Percentiles rank a stretch among this genome's conserved stretches.
These are phyloP conservation scores for Natrix natrix DNA, from an alignment of 2,797 vertebrate genomes.

Conservation along the genomic window DNA sequence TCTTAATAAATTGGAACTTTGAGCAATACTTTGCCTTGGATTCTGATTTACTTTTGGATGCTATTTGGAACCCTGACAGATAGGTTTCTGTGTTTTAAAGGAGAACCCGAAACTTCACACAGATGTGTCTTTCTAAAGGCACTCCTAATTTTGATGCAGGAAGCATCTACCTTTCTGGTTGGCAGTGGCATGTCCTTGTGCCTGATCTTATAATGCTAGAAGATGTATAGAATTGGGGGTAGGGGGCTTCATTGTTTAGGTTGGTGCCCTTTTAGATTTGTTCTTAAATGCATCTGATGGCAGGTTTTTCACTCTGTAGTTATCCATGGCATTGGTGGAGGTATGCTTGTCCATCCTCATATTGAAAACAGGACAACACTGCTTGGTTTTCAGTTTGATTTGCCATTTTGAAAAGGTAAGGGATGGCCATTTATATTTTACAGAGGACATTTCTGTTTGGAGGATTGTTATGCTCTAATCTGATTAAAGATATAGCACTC, in stretches of 20 bases:
- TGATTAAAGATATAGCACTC: background rate
- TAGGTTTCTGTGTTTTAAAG: constrained; percentile 54
- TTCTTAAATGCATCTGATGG: background rate
- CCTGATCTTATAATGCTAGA: background rate
- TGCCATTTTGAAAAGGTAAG: background rate
- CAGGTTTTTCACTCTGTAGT: background rate
- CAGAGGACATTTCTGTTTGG: background rate
- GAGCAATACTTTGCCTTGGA: no score
- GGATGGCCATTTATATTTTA: background rate
- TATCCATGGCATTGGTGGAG: background rate
- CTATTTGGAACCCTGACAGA: no score
- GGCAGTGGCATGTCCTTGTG: background rate
- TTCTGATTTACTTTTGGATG: no score
- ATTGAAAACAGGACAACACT: background rate
- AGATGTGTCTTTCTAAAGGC: constrained; percentile 46
- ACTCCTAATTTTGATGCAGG: constrained; percentile 25
- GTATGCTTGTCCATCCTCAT: background rate
- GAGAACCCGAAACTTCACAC: constrained; percentile 36
- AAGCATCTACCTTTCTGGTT: constrained; percentile 13
- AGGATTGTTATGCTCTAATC: background rate
- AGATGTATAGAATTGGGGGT: background rate
- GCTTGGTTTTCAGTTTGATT: background rate
- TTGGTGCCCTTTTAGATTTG: background rate
- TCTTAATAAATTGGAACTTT: no score
- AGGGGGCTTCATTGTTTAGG: background rate